These are phyloP conservation scores for Leptarthrus brevirostris DNA, from an alignment of 2,888 invertebrate genomes.

Conservation along the genomic window DNA sequence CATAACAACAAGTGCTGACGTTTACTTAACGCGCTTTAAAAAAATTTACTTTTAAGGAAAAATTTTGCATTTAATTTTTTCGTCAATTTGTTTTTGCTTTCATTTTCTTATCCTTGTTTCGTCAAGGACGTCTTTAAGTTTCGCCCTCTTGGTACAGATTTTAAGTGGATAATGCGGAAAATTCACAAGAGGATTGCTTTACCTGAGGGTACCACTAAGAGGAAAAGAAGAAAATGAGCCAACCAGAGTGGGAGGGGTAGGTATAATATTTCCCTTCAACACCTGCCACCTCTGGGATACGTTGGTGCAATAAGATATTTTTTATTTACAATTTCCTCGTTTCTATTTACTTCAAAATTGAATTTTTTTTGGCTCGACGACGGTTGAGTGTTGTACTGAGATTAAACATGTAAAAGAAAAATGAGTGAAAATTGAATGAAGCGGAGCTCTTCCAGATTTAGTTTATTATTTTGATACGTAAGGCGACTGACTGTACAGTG, in stretches of 20 bases:
- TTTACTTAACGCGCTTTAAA: not conserved
- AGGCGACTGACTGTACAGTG: too few species aligned
- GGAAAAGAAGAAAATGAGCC: not conserved
- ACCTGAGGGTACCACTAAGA: not conserved
- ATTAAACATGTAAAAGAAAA: not conserved
- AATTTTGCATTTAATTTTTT: not conserved
- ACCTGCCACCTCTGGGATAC: not conserved
- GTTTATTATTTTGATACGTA: too few species aligned
- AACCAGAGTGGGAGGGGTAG: not conserved
- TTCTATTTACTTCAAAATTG: not conserved
- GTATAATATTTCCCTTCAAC: too few species aligned
- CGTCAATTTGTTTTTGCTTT: too few species aligned
- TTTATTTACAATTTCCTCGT: not conserved
- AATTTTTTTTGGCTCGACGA: not conserved
- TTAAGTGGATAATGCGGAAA: slow-evolving; percentile 2
- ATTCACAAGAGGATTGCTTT: slow-evolving; percentile 2
- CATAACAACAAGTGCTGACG: not conserved
- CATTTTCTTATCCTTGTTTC: not conserved
- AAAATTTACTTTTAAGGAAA: not conserved
- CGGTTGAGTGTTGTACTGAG: not conserved
- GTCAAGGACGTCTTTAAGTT: not conserved
- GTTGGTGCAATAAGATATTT: not conserved
- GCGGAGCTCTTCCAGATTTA: too few species aligned
- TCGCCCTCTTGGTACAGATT: not conserved
- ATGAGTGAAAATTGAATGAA: not conserved